Evolutionary conservation across 2,888 invertebrate species (phyloP).

Genomic region (Dendrolimus houi): DNA sequence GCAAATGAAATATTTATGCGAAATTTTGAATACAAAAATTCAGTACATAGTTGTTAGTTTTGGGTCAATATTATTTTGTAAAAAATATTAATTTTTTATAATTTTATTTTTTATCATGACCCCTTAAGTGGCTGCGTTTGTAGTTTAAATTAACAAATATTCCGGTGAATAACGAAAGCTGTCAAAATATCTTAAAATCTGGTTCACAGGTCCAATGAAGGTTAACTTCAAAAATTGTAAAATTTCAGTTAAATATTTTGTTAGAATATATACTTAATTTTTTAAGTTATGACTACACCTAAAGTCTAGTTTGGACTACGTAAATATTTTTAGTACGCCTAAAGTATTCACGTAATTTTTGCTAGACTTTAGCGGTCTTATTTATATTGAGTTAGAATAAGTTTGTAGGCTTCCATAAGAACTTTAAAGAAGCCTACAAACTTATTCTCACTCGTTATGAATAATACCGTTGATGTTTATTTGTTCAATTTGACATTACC

Average conservation of each 20-base stretch:
- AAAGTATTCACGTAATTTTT: too few species aligned
- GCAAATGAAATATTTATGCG: background rate
- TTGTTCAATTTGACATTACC: slow-evolving; percentile 70
- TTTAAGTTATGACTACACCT: background rate
- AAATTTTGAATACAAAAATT: slow-evolving; percentile 1
- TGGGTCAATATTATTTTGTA: background rate
- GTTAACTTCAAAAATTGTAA: background rate
- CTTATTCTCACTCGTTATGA: too few species aligned
- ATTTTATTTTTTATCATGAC: background rate
- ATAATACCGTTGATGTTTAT: background rate
- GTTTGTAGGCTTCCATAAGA: too few species aligned
- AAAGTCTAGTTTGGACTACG: too few species aligned
- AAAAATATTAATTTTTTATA: background rate
- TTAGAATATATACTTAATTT: slow-evolving; percentile 1
- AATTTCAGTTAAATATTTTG: slow-evolving; percentile 2
- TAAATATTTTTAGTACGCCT: too few species aligned
- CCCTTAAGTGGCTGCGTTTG: background rate
- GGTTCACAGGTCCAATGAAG: too few species aligned
- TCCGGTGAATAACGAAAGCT: too few species aligned
- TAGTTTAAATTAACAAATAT: too few species aligned
- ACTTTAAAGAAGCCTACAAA: too few species aligned
- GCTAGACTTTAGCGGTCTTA: too few species aligned
- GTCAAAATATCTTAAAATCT: too few species aligned
- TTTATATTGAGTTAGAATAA: too few species aligned
- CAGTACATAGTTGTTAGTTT: slow-evolving; percentile 2